Percentiles rank a stretch among this genome's conserved stretches.
These are phyloP conservation scores for Ardeotis arabs DNA, from an alignment of 2,113 vertebrate genomes.

Conservation along the genomic window DNA sequence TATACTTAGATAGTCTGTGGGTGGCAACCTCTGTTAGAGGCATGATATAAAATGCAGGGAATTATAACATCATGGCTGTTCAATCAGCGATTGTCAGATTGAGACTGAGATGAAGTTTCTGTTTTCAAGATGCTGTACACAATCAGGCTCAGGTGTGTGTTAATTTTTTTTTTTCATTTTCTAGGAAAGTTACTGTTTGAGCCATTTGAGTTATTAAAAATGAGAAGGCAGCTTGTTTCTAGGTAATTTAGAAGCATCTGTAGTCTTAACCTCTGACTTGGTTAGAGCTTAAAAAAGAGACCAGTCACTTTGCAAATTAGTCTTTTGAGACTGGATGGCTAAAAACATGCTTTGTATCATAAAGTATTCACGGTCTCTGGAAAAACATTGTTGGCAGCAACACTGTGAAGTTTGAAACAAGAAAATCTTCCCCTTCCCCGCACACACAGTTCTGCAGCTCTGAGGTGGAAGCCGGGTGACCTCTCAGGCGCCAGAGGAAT, in stretches of 20 bases:
- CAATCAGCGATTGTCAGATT: neutral
- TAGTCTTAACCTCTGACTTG: neutral
- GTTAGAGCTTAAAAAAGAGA: neutral
- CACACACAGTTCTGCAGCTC: neutral
- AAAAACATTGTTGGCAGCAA: neutral
- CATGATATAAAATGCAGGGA: neutral
- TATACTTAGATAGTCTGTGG: conserved; percentile 46
- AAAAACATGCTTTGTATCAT: neutral
- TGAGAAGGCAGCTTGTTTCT: neutral
- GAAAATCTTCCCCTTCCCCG: rapidly evolving
- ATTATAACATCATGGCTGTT: neutral
- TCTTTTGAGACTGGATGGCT: neutral
- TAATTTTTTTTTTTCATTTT: neutral
- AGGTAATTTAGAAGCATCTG: neutral
- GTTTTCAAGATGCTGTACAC: neutral
- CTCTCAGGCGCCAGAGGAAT: neutral
- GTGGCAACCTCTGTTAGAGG: conserved; percentile 30
- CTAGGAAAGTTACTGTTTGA: neutral
- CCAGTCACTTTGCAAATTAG: neutral
- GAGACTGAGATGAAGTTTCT: neutral
- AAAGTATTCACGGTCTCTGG: neutral
- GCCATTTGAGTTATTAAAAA: neutral
- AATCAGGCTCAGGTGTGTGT: neutral
- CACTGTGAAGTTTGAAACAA: neutral
- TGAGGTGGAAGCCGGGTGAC: neutral